Evolutionary conservation across 2,113 vertebrate genomes (phyloP), one percentile per base, ranked within the genome.

Genomic region (Acrocephalus kingi): DNA sequence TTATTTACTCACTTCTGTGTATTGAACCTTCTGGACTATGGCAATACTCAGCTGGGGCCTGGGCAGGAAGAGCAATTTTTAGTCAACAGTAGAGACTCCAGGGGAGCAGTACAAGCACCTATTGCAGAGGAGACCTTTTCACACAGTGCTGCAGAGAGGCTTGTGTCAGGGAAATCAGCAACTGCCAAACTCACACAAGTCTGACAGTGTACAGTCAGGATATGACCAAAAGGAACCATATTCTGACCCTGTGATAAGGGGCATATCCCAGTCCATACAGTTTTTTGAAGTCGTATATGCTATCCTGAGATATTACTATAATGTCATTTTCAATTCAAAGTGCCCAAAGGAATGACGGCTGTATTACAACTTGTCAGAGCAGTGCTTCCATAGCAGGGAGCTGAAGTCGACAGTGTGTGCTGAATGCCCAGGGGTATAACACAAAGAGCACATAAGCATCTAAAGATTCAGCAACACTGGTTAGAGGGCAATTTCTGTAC

Each of bases 391-490:
- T 22, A 55, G 25, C 4, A 28, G 30, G 28, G 39, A 90, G 3
- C 12, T 51, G 43, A 46, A 81, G 7, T 5, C 0, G 0, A 43
- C 30, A 24, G 4, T 7, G 20, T n/a, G 27, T 54, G 35, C 25
- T 55, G 39, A 67, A 63, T 51, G 19, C 51, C 25, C 27, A 67
- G 24, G 11, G 11, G 6, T 31, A 25, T n/a, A 52, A 11, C 31
- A 48, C 0, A 0, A 0, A 85, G 13, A 79, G 6, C 37, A 54
- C 31, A 23, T 0, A 5, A 41, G 7, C 56, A 56, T 39, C 15
- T 66, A 28, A 61, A 84, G 56, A 59, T n/a, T 10, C 15, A 54
- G 28, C 0, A 1, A 43, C 21, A 52, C n/a, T 1, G 2, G 1
- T 21, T 9, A 20, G 7, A 73, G 24, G 68, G 41, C 33, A 74